A percentile compares a stretch with the other conserved stretches of the same genome.
Evolutionary conservation across 2,797 vertebrate species (phyloP).

Genomic region (Amblyraja radiata): DNA sequence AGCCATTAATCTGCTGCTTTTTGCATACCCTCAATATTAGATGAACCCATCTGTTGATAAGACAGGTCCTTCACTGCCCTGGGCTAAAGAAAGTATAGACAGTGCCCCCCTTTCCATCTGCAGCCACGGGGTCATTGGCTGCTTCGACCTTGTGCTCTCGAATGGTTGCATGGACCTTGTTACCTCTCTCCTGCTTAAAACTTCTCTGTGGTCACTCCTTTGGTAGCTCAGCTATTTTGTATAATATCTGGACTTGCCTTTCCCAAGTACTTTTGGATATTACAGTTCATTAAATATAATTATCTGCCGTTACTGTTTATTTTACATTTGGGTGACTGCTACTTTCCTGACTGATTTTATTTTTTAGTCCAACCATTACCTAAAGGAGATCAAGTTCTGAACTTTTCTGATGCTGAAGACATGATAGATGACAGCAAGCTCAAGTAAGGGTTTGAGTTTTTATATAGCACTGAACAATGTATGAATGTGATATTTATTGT

Average conservation of each 20-base stretch:
- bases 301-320: neutral
- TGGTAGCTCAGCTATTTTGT: neutral
- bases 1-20: neutral
- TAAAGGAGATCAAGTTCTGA: constrained; percentile 91
- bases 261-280: neutral
- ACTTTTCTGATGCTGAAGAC: constrained; percentile 92
- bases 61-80: neutral
- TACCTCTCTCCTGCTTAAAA: neutral
- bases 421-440: constrained; percentile 87
- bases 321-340: neutral
- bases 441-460: constrained; percentile 64
- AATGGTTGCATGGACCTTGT: neutral
- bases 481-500: neutral
- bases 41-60: neutral
- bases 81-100: neutral
- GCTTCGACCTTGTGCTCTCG: neutral
- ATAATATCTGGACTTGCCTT: too few species aligned
- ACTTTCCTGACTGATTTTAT: neutral
- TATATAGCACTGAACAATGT: neutral
- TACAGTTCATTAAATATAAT: neutral
- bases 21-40: neutral
- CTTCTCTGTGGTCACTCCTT: neutral
- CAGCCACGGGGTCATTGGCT: neutral
- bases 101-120: neutral
- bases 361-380: constrained; percentile 86